Base-by-base conservation (phyloP, 2,797 vertebrate species). In the Phoeniculus purpureus region DNA sequence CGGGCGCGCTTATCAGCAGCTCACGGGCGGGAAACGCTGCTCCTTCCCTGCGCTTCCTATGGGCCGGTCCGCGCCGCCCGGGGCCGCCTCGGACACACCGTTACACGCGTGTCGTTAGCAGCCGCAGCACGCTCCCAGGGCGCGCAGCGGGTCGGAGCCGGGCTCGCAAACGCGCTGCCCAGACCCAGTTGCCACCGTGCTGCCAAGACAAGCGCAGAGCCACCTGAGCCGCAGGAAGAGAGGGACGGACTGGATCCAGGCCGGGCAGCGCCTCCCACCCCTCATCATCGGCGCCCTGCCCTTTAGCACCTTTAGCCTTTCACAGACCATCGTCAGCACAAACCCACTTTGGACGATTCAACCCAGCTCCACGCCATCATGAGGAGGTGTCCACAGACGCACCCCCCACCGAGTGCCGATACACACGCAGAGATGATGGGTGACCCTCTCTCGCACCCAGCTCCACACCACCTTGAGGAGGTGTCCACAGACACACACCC, bases 1-100 rank as follows among this genome's bases (percentile, higher is more conserved):
- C 61, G 87, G 93, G 91, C 89, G 94, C 37, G 66, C 85, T 70
- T 89, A 96, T 82, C 94, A 87, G 32, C 64, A 67, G 78, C 61
- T 82, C 3, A 10, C 56, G 85, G 82, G 74, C 82, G 56, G 66
- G 77, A 96, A 74, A 12, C 48, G 89, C 58, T 87, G 74, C 55
- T 87, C 68, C 93, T 68, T 94, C 32, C 76, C 77, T 92, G 26
- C 26, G 78, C n/a, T 74, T 78, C 81, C 84, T 77, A 75, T 85
- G n/a, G n/a, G n/a, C n/a, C n/a, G n/a, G n/a, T n/a, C n/a, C n/a
- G n/a, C n/a, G n/a, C n/a, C n/a, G n/a, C n/a, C n/a, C n/a, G n/a
- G n/a, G n/a, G n/a, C n/a, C n/a, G n/a, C n/a, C n/a, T n/a, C n/a
- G n/a, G n/a, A n/a, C n/a, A n/a, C n/a, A n/a, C n/a, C n/a, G n/a